Conservation (phyloP, 2,797 vertebrate genomes). For the Danionella dracula region DNA sequence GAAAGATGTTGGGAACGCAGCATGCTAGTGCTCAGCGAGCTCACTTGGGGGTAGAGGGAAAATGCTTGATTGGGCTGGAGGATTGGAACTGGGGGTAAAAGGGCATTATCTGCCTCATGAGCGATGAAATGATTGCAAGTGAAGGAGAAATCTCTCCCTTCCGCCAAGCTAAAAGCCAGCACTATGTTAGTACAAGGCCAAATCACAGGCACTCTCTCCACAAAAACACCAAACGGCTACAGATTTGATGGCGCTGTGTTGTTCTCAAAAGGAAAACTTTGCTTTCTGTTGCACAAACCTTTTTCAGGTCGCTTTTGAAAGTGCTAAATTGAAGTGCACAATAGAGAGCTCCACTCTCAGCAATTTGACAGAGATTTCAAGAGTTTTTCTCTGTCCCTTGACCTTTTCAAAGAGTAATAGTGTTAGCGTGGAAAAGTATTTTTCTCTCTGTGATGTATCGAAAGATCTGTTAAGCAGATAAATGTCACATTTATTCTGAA, state of each 20-base stretch:
- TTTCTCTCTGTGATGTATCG: conserved; percentile 64
- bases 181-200: conserved; percentile 63
- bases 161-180: conserved; percentile 56
- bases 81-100: conserved; percentile 30
- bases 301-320: conserved; percentile 60
- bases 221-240: conserved; percentile 60
- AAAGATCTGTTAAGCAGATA: conserved; percentile 64
- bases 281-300: conserved; percentile 65
- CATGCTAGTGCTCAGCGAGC: conserved; percentile 39
- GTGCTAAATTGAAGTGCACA: conserved; percentile 33
- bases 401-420: conserved; percentile 49
- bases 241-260: conserved; percentile 70
- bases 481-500: conserved; percentile 71
- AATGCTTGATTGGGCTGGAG: conserved; percentile 54
- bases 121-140: conserved; percentile 59
- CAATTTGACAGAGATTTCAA: conserved; percentile 37
- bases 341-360: conserved; percentile 21
- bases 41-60: conserved; percentile 55
- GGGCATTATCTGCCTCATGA: conserved; percentile 59
- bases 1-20: conserved; percentile 59
- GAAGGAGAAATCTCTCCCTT: conserved; percentile 50
- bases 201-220: conserved; percentile 62
- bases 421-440: conserved; percentile 51
- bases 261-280: conserved; percentile 61
- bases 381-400: background rate